Percentiles rank a stretch among this genome's conserved stretches.
These are phyloP conservation scores for Crocallis elinguaria DNA, from an alignment of 2,888 invertebrate genomes.

Conservation along the genomic window DNA sequence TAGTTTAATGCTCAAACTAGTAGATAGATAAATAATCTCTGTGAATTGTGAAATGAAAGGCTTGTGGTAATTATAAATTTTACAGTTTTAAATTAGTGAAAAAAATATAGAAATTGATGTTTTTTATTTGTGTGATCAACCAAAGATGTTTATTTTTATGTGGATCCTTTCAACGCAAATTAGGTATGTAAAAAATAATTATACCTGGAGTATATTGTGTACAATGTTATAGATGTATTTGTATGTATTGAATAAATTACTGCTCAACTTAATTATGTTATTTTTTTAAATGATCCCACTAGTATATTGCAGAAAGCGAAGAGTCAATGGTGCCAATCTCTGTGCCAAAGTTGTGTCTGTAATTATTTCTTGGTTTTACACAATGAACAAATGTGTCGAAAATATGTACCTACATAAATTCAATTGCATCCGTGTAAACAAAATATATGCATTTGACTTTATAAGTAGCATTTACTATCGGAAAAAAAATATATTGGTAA, in stretches of 20 bases:
- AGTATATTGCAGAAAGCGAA: too few species aligned
- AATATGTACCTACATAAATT: too few species aligned
- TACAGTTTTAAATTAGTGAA: conserved; percentile 42
- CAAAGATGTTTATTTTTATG: conserved; percentile 83
- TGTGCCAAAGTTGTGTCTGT: too few species aligned
- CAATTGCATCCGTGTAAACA: too few species aligned
- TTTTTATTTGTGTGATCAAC: conserved; percentile 76
- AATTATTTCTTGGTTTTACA: too few species aligned
- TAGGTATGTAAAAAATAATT: conserved; percentile 64
- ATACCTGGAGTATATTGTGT: conserved; percentile 70
- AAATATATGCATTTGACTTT: too few species aligned
- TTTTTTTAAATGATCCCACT: conserved; percentile 22
- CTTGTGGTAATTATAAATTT: conserved; percentile 67
- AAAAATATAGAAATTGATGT: conserved; percentile 68
- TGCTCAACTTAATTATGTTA: conserved; percentile 62
- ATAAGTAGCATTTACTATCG: too few species aligned
- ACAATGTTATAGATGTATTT: conserved; percentile 77
- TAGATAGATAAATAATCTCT: conserved; percentile 50
- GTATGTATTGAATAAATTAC: too few species aligned
- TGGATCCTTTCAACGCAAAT: conserved; percentile 65
- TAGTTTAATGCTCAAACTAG: conserved; percentile 66
- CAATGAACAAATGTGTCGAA: too few species aligned
- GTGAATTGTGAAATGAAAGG: conserved; percentile 67
- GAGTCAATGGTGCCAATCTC: neutral
- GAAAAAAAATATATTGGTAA: too few species aligned